Base-by-base conservation (phyloP, 2,888 invertebrate species). In the Clistopyga incitator region DNA sequence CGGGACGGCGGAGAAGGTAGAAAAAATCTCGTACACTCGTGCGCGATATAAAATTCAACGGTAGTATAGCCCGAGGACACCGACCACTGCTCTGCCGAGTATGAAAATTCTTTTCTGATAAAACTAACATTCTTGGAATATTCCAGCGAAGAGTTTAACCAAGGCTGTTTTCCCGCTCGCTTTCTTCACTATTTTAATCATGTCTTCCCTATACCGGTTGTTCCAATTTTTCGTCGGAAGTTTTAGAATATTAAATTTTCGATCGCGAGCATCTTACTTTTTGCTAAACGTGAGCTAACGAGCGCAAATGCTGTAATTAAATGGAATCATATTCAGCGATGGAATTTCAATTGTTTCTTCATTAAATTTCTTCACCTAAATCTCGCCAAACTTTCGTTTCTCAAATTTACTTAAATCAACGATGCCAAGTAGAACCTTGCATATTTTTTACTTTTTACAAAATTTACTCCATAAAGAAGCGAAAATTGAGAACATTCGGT, bases 91-190 rank as follows among this genome's bases (percentile, higher is more conserved):
- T 42, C 50, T 23, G 25, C 11, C 59, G 20, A 38, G 82, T 52
- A 74, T 61, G 52, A 74, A 68, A 82, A 78, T 82, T 74, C 74
- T 82, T 65, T 61, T 71, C 56, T 6, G 25, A 50, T 11, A 64
- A 50, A 78, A 29, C 65, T 18, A 13, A 25, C 29, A 76, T 76
- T 79, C 71, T 79, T 34, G 20, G 52, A 29, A 82, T 75, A 71
- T 72, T 82, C 79, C 52, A 15, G 56, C 29, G 56, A 77, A 72
- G 71, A 47, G 64, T 71, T 65, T 25, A 20, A 59, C 34, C 45
- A 75, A 25, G 34, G n/a, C 56, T 54, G 10, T 13, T 29, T 13
- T 34, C 15, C 54, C 52, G 50, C 8, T 67, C n/a, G n/a, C 34
- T 18, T 23, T 18, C 54, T 70, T 70, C 34, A 34, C 70, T 65